Evolutionary conservation across 2,888 invertebrate species (phyloP).

Genomic region (Eugnorisma glareosa): DNA sequence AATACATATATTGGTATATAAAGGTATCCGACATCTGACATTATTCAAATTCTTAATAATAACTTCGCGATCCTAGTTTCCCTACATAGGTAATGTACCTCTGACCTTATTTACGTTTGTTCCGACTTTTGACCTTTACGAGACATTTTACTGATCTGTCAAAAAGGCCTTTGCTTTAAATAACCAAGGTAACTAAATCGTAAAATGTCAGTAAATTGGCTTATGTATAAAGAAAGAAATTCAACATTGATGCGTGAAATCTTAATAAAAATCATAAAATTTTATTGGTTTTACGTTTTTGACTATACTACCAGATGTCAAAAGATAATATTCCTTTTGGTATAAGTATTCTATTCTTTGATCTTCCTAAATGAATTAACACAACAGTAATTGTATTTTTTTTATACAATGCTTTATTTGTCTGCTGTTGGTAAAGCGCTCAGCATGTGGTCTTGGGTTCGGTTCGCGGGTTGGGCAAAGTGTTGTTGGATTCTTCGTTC

Average conservation of each 20-base stretch:
- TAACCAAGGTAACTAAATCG: background rate
- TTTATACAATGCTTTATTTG: background rate
- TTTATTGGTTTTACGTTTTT: no score
- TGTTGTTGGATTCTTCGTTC: background rate
- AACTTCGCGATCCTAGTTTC: background rate
- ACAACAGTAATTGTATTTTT: background rate
- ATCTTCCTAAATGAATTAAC: background rate
- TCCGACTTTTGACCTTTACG: constrained; percentile 27
- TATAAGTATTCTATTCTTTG: no score
- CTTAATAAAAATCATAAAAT: no score
- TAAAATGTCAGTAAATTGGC: background rate
- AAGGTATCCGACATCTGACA: background rate
- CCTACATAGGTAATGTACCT: background rate
- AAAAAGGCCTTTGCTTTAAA: constrained; percentile 11
- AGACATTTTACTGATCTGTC: constrained; percentile 25
- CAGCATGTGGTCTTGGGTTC: background rate
- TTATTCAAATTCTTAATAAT: constrained; percentile 13
- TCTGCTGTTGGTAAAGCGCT: background rate
- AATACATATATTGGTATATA: background rate
- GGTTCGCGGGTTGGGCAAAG: background rate
- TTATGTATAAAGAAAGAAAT: background rate
- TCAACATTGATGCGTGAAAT: no score
- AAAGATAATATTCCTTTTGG: no score
- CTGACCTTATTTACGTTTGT: constrained; percentile 26
- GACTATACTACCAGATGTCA: no score